These are phyloP conservation scores for Drosophila hydei DNA, from an alignment of 1,140 invertebrate species.

Conservation along the genomic window DNA sequence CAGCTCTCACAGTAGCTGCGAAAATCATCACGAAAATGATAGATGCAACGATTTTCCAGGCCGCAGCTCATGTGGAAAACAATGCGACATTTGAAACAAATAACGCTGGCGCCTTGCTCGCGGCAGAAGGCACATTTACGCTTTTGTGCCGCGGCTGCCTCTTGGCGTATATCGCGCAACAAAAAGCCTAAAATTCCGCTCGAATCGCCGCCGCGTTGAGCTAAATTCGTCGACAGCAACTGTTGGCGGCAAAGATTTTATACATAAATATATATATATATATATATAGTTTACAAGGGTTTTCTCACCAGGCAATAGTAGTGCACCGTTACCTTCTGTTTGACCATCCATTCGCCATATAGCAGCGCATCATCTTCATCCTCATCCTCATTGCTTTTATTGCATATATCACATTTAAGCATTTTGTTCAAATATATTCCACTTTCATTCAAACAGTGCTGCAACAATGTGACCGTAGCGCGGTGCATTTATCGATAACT, in stretches of 20 bases:
- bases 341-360: slow-evolving; percentile 68
- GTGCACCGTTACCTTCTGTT: slow-evolving; percentile 53
- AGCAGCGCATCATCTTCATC: slow-evolving; percentile 22
- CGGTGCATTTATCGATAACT: slow-evolving; percentile 1
- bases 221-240: slow-evolving; percentile 65
- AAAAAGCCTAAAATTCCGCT: slow-evolving; percentile 70
- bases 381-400: background rate
- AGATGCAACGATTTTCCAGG: slow-evolving; percentile 25
- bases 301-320: slow-evolving; percentile 71
- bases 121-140: slow-evolving; percentile 54
- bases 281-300: background rate
- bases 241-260: slow-evolving; percentile 11
- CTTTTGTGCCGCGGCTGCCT: slow-evolving; percentile 28
- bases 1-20: slow-evolving; percentile 51
- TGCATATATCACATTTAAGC: slow-evolving; percentile 55
- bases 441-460: background rate
- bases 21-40: slow-evolving; percentile 47
- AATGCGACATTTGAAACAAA: slow-evolving; percentile 47
- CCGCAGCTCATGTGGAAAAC: slow-evolving; percentile 59
- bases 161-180: slow-evolving; percentile 61
- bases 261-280: too few relatives aligned
- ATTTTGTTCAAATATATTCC: background rate
- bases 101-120: slow-evolving; percentile 40
- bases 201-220: slow-evolving; percentile 59
- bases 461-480: background rate